Evolutionary conservation across 2,113 vertebrate species (phyloP).

Genomic region (Phaethon lepturus): DNA sequence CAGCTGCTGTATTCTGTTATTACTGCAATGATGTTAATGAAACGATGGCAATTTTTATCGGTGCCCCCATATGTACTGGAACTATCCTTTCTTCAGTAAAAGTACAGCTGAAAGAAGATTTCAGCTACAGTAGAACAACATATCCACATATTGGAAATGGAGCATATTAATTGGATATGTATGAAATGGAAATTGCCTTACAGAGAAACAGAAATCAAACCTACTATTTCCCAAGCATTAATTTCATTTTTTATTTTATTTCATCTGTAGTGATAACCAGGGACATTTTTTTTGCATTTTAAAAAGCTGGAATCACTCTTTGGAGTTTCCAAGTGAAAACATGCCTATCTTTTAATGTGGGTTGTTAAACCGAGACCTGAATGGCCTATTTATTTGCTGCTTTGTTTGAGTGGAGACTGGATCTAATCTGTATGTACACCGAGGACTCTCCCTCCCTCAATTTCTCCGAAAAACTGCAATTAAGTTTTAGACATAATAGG

Average conservation of each 20-base stretch:
- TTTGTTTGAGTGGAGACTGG: constrained; percentile 50
- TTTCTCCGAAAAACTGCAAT: constrained; percentile 50
- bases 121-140: neutral
- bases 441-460: constrained; percentile 20
- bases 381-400: constrained; percentile 54
- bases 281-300: constrained; percentile 20
- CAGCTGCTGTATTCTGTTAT: neutral
- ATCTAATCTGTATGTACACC: constrained; percentile 58
- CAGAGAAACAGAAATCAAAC: constrained; percentile 47
- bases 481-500: constrained; percentile 42
- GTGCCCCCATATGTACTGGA: neutral
- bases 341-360: constrained; percentile 36
- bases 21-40: neutral
- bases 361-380: constrained; percentile 52
- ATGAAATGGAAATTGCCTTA: constrained; percentile 38
- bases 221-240: constrained; percentile 19
- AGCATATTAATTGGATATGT: constrained; percentile 46
- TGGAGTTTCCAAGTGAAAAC: constrained; percentile 45
- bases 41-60: neutral
- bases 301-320: constrained; percentile 10
- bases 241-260: constrained; percentile 10
- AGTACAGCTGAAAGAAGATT: constrained; percentile 6
- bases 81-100: neutral
- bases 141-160: constrained; percentile 22
- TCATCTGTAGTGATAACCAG: neutral